Percentiles rank a stretch among this genome's conserved stretches.
phyloP scores from a whole-genome alignment of 2,113 vertebrate genomes.

The Okapia johnstoni region DNA sequence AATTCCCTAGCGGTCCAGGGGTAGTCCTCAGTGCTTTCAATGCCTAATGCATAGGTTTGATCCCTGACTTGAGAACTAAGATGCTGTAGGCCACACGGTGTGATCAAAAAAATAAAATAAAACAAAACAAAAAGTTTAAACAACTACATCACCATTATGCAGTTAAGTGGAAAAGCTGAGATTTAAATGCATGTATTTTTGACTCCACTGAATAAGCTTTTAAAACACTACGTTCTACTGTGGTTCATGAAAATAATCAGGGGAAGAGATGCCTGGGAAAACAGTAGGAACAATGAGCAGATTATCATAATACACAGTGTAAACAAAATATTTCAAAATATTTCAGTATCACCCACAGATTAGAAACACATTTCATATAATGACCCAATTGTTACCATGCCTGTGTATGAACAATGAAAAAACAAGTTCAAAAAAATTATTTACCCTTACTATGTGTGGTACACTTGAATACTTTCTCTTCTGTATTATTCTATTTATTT shows the following conservation, averaged over 20 bases:
- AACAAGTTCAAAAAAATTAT: not conserved
- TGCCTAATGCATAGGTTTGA: not conserved
- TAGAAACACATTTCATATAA: not conserved
- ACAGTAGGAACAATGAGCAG: not conserved
- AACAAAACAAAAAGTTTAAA: not conserved
- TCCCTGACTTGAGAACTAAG: not conserved
- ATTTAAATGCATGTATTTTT: not conserved
- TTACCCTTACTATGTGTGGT: not conserved
- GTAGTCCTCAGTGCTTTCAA: not conserved
- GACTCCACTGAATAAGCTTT: not conserved
- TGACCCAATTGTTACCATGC: not conserved
- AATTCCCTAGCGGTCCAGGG: not conserved
- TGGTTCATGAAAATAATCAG: not conserved
- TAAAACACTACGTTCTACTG: not conserved
- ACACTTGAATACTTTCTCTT: not conserved
- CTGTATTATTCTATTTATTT: not conserved
- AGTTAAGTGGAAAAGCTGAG: not conserved
- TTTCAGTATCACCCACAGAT: not conserved
- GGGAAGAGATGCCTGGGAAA: not conserved
- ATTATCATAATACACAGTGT: not conserved
- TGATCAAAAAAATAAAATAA: not conserved
- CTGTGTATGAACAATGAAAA: not conserved
- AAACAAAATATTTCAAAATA: not conserved
- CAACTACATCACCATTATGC: not conserved
- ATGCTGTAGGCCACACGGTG: not conserved